Conservation (phyloP, 2,113 vertebrate species). For the Progne subis region DNA sequence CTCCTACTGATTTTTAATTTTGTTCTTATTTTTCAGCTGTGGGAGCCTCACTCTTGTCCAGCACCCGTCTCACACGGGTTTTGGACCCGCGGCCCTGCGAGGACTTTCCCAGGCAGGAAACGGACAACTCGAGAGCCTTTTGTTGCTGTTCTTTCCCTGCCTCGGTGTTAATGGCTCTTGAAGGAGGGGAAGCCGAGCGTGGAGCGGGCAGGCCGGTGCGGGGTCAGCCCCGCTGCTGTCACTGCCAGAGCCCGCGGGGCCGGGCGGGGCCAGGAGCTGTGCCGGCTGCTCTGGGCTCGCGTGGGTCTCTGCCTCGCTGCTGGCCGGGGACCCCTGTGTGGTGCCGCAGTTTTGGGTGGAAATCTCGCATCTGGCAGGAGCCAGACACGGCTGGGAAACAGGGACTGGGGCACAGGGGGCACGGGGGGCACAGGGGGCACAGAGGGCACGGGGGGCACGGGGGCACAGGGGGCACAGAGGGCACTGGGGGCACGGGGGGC, state of each 20-base stretch:
- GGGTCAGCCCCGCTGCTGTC: background rate
- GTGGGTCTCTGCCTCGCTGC: background rate
- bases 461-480: no score
- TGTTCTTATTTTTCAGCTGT: background rate
- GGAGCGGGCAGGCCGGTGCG: background rate
- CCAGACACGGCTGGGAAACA: rapidly evolving
- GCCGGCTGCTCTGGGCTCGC: rapidly evolving
- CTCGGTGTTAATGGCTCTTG: slow-evolving; percentile 73
- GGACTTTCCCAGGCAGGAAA: background rate
- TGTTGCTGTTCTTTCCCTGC: background rate
- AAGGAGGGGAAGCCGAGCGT: slow-evolving; percentile 35
- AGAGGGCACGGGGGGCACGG: no score
- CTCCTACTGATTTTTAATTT: background rate
- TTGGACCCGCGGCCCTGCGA: background rate
- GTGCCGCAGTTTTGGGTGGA: background rate
- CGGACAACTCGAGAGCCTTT: background rate
- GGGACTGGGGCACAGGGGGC: no score
- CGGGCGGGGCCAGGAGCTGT: background rate
- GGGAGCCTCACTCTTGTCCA: background rate
- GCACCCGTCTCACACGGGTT: background rate
- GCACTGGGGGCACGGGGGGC: no score
- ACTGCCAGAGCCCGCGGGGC: background rate
- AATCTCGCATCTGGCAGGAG: background rate
- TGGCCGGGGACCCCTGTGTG: rapidly evolving
- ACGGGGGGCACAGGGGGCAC: no score